A percentile compares a stretch with the other conserved stretches of the same genome.
Conservation (phyloP, 2,888 invertebrate genomes). For the Cryptus armator region DNA sequence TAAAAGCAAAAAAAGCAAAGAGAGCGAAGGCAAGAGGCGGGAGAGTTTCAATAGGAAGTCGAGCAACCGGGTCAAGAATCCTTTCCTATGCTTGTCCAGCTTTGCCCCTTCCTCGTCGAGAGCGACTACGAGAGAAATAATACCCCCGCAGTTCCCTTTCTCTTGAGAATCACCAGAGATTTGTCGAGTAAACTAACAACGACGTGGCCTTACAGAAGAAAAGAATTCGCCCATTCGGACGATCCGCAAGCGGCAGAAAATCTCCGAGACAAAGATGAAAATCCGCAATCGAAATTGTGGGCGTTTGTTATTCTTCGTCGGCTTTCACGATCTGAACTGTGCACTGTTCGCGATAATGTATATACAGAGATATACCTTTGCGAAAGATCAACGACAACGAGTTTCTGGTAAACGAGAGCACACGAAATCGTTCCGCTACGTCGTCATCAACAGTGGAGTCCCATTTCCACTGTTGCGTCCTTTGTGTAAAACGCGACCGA, state of each 20-base stretch:
- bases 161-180: neutral
- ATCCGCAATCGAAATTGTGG: constrained; percentile 8
- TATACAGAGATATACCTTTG: neutral
- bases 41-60: constrained; percentile 57
- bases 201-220: neutral
- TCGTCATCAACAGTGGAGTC: neutral
- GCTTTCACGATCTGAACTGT: neutral
- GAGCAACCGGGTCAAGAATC: constrained; percentile 65
- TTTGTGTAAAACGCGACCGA: neutral
- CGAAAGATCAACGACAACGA: neutral
- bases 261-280: neutral
- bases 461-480: neutral
- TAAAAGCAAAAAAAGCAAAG: neutral
- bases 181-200: neutral
- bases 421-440: neutral
- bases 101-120: constrained; percentile 44
- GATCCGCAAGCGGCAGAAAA: neutral
- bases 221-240: constrained; percentile 11
- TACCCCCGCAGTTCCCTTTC: neutral
- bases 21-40: constrained; percentile 13
- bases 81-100: constrained; percentile 43
- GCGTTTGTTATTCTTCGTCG: neutral
- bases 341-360: neutral
- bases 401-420: neutral
- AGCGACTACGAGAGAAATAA: constrained; percentile 45